Conservation (phyloP, 2,797 vertebrate genomes). For the Danio jaintianensis region DNA sequence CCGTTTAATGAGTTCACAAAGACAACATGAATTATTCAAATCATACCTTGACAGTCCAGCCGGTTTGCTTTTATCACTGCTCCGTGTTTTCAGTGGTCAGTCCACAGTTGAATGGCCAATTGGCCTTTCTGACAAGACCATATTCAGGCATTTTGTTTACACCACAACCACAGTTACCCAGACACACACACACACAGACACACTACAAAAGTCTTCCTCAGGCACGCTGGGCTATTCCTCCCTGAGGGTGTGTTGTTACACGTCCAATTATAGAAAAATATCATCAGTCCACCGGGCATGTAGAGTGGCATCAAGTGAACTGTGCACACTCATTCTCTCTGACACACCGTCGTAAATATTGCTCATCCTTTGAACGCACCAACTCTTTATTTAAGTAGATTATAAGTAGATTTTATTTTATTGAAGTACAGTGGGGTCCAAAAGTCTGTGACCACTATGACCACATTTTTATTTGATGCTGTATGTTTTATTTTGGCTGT, state of each 20-base stretch:
- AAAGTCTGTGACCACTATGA: not conserved
- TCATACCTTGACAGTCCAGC: constrained; percentile 53
- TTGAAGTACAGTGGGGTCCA: not conserved
- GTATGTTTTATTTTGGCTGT: not conserved
- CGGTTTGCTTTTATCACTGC: constrained; percentile 21
- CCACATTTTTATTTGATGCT: not conserved
- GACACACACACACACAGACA: constrained; percentile 41
- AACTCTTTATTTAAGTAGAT: not conserved
- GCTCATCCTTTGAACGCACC: not conserved
- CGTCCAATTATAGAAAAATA: constrained; percentile 64
- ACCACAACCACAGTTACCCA: constrained; percentile 1
- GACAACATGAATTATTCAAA: constrained; percentile 64
- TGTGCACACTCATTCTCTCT: not conserved
- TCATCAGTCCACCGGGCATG: constrained; percentile 46
- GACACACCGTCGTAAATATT: constrained; percentile 4
- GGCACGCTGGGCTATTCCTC: constrained; percentile 51
- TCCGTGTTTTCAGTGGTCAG: constrained; percentile 32
- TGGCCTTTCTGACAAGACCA: constrained; percentile 35
- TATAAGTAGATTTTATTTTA: too few species aligned
- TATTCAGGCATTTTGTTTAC: constrained; percentile 60
- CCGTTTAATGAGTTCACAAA: constrained; percentile 26
- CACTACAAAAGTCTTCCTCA: constrained; percentile 50
- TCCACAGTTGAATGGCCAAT: constrained; percentile 16
- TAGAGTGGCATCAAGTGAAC: constrained; percentile 36
- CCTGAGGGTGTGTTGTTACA: constrained; percentile 58